Conservation (phyloP, 2,888 invertebrate species). For the Lasioglossum malachurum region DNA sequence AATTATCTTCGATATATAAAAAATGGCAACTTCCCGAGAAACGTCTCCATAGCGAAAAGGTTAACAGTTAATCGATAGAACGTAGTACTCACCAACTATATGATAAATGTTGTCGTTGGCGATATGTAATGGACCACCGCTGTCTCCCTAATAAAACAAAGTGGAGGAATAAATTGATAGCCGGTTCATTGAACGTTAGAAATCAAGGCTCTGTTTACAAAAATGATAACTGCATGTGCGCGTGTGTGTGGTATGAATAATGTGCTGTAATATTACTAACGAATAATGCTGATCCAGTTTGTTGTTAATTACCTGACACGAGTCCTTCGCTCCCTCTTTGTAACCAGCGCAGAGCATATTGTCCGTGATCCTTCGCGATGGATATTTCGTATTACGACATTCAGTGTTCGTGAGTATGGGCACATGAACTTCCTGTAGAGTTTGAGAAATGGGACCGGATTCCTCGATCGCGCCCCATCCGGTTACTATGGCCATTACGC, state of each 20-base stretch:
- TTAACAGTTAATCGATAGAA: not conserved
- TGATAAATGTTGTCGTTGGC: constrained; percentile 85
- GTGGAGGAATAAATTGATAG: not conserved
- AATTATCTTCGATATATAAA: not conserved
- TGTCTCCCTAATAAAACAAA: constrained; percentile 88
- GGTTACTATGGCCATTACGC: constrained; percentile 87
- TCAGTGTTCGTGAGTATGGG: constrained; percentile 89
- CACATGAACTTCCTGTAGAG: constrained; percentile 91
- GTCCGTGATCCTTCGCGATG: constrained; percentile 89
- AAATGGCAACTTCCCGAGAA: not conserved
- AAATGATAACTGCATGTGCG: not conserved
- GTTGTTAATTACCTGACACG: constrained; percentile 87
- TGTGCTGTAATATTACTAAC: not conserved
- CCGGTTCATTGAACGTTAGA: not conserved
- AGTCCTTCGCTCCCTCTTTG: constrained; percentile 90
- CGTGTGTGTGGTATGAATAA: not conserved
- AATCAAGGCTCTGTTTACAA: not conserved
- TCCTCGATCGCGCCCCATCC: constrained; percentile 93
- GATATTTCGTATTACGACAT: constrained; percentile 89
- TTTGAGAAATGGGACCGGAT: constrained; percentile 89
- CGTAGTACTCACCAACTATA: constrained; percentile 87
- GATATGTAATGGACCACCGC: constrained; percentile 91
- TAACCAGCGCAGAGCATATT: constrained; percentile 94
- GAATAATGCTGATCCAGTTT: not conserved
- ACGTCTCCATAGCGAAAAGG: not conserved